Conservation (phyloP, 2,113 vertebrate genomes). For the Pangasianodon gigas region DNA sequence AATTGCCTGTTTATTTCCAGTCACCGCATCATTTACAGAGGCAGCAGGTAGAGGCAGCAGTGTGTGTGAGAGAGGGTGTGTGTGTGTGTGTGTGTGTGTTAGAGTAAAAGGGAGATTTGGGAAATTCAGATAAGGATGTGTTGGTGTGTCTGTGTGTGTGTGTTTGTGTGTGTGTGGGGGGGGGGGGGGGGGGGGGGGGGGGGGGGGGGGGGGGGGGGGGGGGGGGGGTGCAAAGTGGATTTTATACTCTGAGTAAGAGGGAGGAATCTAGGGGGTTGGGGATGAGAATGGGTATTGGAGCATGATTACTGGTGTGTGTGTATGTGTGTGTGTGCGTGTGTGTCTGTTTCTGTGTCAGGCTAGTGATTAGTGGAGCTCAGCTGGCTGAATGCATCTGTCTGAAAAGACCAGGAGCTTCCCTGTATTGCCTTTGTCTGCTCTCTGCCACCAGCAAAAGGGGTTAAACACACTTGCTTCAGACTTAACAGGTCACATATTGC, state of each 20-base stretch:
- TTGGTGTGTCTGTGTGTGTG: background rate
- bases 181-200: constrained; percentile 45
- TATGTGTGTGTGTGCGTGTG: constrained; percentile 28
- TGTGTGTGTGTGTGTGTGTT: constrained; percentile 27
- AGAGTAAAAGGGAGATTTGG: constrained; percentile 6
- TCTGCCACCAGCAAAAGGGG: constrained; percentile 7
- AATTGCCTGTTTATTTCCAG: constrained; percentile 83
- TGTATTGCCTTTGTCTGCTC: constrained; percentile 7
- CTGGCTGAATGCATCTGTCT: constrained; percentile 25
- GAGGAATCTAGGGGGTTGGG: constrained; percentile 49
- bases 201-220: constrained; percentile 40
- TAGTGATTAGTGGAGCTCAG: constrained; percentile 40
- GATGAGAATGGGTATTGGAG: constrained; percentile 27
- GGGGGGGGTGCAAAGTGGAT: constrained; percentile 41
- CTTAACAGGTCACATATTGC: constrained; percentile 4
- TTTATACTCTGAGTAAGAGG: constrained; percentile 40
- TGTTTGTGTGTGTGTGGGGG: background rate
- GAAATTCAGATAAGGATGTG: constrained; percentile 36
- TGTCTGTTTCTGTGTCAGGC: constrained; percentile 29
- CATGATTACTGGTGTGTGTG: constrained; percentile 53
- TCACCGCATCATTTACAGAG: constrained; percentile 75
- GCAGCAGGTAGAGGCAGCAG: constrained; percentile 58
- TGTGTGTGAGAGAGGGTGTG: constrained; percentile 29
- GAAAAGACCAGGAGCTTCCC: background rate
- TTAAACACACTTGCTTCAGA: constrained; percentile 20